Conservation (phyloP, 2,888 invertebrate species). For the Drosophila colorata region DNA sequence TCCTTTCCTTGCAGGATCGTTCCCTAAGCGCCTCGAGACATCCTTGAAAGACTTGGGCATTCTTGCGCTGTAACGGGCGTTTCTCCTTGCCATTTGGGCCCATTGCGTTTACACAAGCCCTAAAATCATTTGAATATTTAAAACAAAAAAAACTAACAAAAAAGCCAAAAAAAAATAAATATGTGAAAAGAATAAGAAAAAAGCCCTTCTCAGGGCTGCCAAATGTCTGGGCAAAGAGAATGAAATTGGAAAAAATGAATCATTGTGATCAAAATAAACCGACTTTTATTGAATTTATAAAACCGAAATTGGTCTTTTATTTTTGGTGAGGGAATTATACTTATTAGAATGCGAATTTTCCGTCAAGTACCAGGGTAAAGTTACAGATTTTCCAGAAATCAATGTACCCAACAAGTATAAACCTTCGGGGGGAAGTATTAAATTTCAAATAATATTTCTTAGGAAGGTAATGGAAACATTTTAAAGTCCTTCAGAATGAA, state of each 20-base stretch:
- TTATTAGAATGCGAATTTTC: no score
- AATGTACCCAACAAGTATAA: no score
- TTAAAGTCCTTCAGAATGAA: background rate
- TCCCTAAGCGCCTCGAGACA: slow-evolving; percentile 23
- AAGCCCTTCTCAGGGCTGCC: slow-evolving; percentile 85
- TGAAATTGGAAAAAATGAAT: slow-evolving; percentile 68
- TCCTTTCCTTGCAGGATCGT: slow-evolving; percentile 38
- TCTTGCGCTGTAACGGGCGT: slow-evolving; percentile 39
- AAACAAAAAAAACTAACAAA: slow-evolving; percentile 15
- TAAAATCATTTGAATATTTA: slow-evolving; percentile 26
- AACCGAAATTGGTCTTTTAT: slow-evolving; percentile 14
- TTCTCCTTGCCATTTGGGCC: slow-evolving; percentile 28
- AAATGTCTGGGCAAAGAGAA: slow-evolving; percentile 78
- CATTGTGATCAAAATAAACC: slow-evolving; percentile 78
- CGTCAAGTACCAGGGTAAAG: no score
- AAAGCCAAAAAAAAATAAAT: slow-evolving; percentile 21
- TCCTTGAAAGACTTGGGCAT: slow-evolving; percentile 56
- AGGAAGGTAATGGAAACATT: no score
- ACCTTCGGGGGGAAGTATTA: no score
- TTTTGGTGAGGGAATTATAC: background rate
- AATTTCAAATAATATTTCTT: background rate
- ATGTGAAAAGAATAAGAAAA: slow-evolving; percentile 39
- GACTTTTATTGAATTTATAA: slow-evolving; percentile 76
- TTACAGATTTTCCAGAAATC: no score
- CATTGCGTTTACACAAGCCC: slow-evolving; percentile 37